Evolutionary conservation across 2,888 invertebrate genomes (phyloP).

Genomic region (Hedya salicella): DNA sequence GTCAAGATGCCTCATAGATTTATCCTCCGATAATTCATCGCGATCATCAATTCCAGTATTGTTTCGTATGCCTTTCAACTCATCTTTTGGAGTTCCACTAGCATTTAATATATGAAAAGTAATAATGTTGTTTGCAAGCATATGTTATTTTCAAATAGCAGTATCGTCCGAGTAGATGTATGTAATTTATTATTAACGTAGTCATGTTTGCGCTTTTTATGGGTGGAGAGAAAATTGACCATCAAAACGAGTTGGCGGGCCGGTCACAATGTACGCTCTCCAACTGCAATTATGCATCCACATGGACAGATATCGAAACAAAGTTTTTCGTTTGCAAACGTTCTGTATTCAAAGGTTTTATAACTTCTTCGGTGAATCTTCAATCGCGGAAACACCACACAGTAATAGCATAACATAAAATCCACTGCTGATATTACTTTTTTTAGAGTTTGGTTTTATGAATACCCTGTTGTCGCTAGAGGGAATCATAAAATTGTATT

Average conservation of each 20-base stretch:
- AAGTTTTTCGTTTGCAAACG: slow-evolving; percentile 21
- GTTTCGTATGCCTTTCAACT: slow-evolving; percentile 53
- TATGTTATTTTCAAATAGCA: slow-evolving; percentile 70
- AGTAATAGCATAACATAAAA: slow-evolving; percentile 42
- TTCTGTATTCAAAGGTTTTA: slow-evolving; percentile 28
- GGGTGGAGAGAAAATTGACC: slow-evolving; percentile 67
- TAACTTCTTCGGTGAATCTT: slow-evolving; percentile 18
- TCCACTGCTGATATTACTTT: slow-evolving; percentile 50
- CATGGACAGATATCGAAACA: slow-evolving; percentile 35
- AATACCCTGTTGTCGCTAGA: slow-evolving; percentile 76
- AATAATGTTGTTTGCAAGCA: slow-evolving; percentile 57
- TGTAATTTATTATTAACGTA: slow-evolving; percentile 74
- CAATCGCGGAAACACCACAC: slow-evolving; percentile 11
- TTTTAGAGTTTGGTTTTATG: slow-evolving; percentile 69
- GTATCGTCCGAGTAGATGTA: slow-evolving; percentile 64
- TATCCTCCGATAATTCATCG: slow-evolving; percentile 63
- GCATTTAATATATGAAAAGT: slow-evolving; percentile 64
- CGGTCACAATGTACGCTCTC: slow-evolving; percentile 65
- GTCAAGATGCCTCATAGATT: slow-evolving; percentile 54
- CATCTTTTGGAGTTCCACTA: slow-evolving; percentile 54
- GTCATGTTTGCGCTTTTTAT: slow-evolving; percentile 71
- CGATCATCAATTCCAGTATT: slow-evolving; percentile 62
- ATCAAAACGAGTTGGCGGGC: slow-evolving; percentile 58
- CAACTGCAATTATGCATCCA: slow-evolving; percentile 54
- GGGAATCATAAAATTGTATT: slow-evolving; percentile 79